These are phyloP conservation scores for Philypnodon macrostomus DNA, from an alignment of 2,797 vertebrate species.

Conservation along the genomic window DNA sequence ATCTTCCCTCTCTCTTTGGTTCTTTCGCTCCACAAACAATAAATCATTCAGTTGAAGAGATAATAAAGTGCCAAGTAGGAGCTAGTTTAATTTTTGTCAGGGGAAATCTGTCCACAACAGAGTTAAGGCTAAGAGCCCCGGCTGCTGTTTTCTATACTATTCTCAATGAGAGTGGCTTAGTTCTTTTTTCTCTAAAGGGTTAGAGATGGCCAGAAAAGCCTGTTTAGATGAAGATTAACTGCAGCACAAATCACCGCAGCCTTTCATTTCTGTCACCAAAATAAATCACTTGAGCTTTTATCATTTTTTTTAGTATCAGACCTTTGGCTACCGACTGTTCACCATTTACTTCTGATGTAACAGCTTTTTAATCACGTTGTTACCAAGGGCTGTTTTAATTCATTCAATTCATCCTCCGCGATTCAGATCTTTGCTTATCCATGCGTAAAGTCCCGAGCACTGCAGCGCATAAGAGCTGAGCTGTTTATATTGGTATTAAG, in stretches of 20 bases:
- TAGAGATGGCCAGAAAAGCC: constrained; percentile 41
- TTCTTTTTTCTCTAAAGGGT: constrained; percentile 49
- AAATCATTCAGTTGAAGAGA: constrained; percentile 90
- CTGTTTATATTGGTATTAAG: constrained; percentile 79
- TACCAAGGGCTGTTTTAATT: constrained; percentile 78
- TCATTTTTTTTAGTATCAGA: constrained; percentile 40
- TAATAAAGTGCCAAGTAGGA: constrained; percentile 87
- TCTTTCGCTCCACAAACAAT: constrained; percentile 85
- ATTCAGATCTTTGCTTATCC: constrained; percentile 76
- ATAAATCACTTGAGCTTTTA: constrained; percentile 62
- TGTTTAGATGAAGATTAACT: constrained; percentile 66
- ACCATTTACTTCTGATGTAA: constrained; percentile 60
- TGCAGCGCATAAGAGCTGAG: constrained; percentile 72
- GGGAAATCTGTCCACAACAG: constrained; percentile 82
- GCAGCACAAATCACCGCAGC: constrained; percentile 58
- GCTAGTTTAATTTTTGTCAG: constrained; percentile 86
- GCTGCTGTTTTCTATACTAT: constrained; percentile 48
- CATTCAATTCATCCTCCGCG: constrained; percentile 69
- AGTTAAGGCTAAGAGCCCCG: too few species aligned
- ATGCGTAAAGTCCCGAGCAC: constrained; percentile 66
- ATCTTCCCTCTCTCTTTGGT: constrained; percentile 82
- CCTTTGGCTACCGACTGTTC: constrained; percentile 23
- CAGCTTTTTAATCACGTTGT: constrained; percentile 73
- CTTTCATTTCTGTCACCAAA: constrained; percentile 64
- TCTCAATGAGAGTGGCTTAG: constrained; percentile 65